Evolutionary conservation across 2,888 invertebrate genomes (phyloP).

Genomic region (Fabriciana adippe): DNA sequence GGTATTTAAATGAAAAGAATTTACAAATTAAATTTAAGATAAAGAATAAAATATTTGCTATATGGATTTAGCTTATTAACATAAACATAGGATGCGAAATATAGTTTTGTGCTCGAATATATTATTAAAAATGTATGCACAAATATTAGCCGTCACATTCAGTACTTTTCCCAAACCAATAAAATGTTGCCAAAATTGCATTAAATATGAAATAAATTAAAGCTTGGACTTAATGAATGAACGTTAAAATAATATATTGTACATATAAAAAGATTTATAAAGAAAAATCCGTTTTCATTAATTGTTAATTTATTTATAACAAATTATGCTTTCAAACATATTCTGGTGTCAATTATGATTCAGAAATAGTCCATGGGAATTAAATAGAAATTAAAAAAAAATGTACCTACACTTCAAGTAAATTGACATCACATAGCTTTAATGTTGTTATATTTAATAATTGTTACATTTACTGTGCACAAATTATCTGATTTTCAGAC

Average conservation of each 20-base stretch:
- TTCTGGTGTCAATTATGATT: not conserved
- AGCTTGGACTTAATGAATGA: too few species aligned
- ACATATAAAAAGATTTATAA: not conserved
- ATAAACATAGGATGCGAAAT: too few species aligned
- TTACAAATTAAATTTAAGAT: too few species aligned
- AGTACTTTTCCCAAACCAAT: conserved; percentile 1
- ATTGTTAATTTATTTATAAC: conserved; percentile 2
- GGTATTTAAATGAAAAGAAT: too few species aligned
- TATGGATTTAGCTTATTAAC: too few species aligned
- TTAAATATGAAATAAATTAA: not conserved
- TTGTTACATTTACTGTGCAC: conserved; percentile 5
- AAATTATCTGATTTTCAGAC: conserved; percentile 5
- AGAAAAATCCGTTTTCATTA: not conserved
- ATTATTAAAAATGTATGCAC: conserved; percentile 3
- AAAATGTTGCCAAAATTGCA: conserved; percentile 18
- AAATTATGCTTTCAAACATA: conserved; percentile 2
- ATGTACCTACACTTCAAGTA: not conserved
- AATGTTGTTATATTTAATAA: not conserved
- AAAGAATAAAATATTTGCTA: too few species aligned
- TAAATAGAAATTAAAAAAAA: too few species aligned
- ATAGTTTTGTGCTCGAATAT: not conserved
- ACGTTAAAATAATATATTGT: too few species aligned
- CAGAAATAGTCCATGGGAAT: too few species aligned
- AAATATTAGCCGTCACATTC: not conserved
- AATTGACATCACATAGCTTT: conserved; percentile 4